Conservation (phyloP, 37 sponge, comb jelly and placozoan species). For the Cladorhizidae sp. region DNA sequence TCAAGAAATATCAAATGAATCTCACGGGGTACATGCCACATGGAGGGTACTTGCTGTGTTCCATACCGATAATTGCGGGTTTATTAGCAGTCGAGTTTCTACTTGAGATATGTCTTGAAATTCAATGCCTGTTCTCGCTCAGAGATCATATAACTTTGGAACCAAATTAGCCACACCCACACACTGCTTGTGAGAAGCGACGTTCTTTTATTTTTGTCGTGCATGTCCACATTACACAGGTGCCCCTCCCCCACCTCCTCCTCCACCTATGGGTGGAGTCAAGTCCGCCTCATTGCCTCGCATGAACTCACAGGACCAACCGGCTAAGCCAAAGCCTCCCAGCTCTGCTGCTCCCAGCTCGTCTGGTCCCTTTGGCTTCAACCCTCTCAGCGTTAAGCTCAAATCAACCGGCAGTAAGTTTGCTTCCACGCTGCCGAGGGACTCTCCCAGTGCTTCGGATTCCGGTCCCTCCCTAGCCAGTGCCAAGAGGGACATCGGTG, state of each 20-base stretch:
- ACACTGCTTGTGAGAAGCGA: too few relatives aligned
- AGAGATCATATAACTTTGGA: too few relatives aligned
- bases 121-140: too few relatives aligned
- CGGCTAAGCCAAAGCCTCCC: constrained; percentile 11
- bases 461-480: not conserved
- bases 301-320: not conserved
- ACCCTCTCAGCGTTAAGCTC: constrained; percentile 34
- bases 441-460: not conserved
- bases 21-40: too few relatives aligned
- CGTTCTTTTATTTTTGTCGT: not conserved
- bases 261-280: constrained; percentile 43
- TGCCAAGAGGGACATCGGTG: not conserved
- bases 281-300: constrained; percentile 1
- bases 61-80: too few relatives aligned
- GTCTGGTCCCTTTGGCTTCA: constrained; percentile 41
- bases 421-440: constrained; percentile 27
- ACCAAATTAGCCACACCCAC: too few relatives aligned
- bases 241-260: constrained; percentile 72
- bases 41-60: too few relatives aligned
- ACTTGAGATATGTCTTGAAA: too few relatives aligned
- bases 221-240: constrained; percentile 14
- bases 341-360: not conserved
- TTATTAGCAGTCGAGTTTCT: too few relatives aligned
- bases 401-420: constrained; percentile 25
- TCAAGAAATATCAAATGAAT: too few relatives aligned